Evolutionary conservation across 2,888 invertebrate species (phyloP).

Genomic region (Acrobasis repandana): DNA sequence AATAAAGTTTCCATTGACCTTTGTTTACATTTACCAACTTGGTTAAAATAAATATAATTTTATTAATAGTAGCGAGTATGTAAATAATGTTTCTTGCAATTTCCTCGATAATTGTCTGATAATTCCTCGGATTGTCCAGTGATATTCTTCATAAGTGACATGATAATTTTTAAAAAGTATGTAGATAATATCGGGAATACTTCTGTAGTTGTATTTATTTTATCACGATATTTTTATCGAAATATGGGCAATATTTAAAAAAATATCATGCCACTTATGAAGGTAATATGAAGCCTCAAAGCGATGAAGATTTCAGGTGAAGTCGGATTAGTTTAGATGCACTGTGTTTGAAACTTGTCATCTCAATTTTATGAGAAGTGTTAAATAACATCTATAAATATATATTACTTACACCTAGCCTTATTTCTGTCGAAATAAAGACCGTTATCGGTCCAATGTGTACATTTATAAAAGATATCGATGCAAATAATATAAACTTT

Average conservation of each 20-base stretch:
- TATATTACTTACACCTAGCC: neutral
- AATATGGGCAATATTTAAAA: neutral
- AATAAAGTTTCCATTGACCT: neutral
- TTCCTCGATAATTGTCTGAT: neutral
- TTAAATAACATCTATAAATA: neutral
- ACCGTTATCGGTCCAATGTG: neutral
- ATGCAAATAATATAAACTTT: neutral
- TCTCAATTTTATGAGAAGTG: constrained; percentile 4
- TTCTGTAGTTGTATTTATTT: neutral
- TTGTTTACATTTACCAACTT: neutral
- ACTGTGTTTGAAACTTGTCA: neutral
- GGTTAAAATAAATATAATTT: constrained; percentile 1
- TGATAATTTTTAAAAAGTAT: constrained; percentile 1
- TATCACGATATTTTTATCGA: neutral
- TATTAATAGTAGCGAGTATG: constrained; percentile 20
- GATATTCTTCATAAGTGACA: constrained; percentile 12
- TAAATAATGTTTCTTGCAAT: constrained; percentile 19
- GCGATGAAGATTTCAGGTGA: constrained; percentile 7
- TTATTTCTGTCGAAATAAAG: neutral
- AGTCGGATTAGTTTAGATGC: neutral
- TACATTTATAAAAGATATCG: neutral
- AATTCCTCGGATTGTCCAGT: constrained; percentile 15
- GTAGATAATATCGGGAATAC: neutral
- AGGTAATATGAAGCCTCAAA: neutral
- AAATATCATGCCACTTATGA: constrained; percentile 11